Base-by-base conservation (phyloP, 2,113 vertebrate species). In the Neopipo cinnamomea region DNA sequence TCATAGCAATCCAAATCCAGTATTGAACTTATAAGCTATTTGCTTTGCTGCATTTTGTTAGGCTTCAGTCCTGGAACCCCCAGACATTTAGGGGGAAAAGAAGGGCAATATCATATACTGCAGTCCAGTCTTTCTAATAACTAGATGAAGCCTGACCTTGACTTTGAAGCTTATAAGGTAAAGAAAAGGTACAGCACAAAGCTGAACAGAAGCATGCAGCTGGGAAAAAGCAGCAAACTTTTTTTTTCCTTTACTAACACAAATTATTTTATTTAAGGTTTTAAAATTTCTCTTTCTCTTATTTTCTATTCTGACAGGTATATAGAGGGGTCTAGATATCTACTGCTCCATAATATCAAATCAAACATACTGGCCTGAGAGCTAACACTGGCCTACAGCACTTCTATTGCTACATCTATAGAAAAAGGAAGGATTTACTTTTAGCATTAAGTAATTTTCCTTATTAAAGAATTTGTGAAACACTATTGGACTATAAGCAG, bases 71-170 rank as follows among this genome's bases (percentile, higher is more conserved):
- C 28, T 80, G 78, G 71, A 94, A 81, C 8, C 42, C 42, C 17
- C 31, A 85, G 42, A 73, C 39, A 16, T 68, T 88, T 61, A 61
- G 39, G 24, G 15, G 14, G 8, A 83, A 88, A 93, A 89, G 27
- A 78, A 96, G 23, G 19, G 6, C 53, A 93, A 75, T 93, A 77
- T 68, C 27, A 72, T 84, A 85, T 31, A 47, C 25, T 81, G 21
- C 33, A 82, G 5, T 78, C 96, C 77, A 68, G 49, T 91, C 55
- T 87, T 91, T 94, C 74, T 84, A 79, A 89, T 83, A 94, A 91
- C 33, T 72, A 59, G 46, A 70, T 72, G 25, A 85, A 90, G 12
- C 25, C 78, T 93, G 87, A 87, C 88, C 71, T 92, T 85, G 49
- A 65, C 49, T 91, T 76, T 41, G 6, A 49, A 78, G 23, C 42